phyloP scores from a whole-genome alignment of 2,113 vertebrate genomes.

The Vidua macroura region DNA sequence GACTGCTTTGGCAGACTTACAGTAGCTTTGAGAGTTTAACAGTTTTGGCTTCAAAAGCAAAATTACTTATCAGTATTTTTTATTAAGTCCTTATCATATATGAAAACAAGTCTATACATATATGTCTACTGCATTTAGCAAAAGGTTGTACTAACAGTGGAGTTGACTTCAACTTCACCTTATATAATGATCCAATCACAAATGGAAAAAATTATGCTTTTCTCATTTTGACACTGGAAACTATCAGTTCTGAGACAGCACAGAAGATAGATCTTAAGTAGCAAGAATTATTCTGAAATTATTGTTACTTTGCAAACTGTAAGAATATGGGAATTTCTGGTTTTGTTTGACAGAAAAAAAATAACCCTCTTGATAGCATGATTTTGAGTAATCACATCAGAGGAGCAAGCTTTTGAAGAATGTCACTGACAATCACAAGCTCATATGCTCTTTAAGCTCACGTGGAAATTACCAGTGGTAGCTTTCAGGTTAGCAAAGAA shows the following conservation, averaged over 20 bases:
- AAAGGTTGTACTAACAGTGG: not conserved
- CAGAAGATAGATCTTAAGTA: not conserved
- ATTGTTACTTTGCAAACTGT: not conserved
- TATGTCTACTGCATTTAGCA: slow-evolving; percentile 26
- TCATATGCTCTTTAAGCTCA: not conserved
- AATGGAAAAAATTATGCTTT: slow-evolving; percentile 21
- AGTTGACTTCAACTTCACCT: not conserved
- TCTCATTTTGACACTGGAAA: slow-evolving; percentile 21
- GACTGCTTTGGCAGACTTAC: slow-evolving; percentile 49
- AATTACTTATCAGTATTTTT: slow-evolving; percentile 34
- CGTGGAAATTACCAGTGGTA: not conserved
- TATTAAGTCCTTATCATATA: not conserved
- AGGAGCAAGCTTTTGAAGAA: not conserved
- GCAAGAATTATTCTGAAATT: slow-evolving; percentile 21
- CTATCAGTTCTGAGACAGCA: not conserved
- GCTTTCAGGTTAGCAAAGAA: not conserved
- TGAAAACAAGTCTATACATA: not conserved
- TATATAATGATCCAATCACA: not conserved
- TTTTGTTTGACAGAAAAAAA: not conserved
- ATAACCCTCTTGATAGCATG: not conserved
- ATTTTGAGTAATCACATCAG: not conserved
- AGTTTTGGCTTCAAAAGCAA: slow-evolving; percentile 21
- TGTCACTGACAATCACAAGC: not conserved
- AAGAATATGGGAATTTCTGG: not conserved
- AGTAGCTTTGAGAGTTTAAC: slow-evolving; percentile 43